phyloP scores from a whole-genome alignment of 2,113 vertebrate genomes.

The Syngnathus floridae region DNA sequence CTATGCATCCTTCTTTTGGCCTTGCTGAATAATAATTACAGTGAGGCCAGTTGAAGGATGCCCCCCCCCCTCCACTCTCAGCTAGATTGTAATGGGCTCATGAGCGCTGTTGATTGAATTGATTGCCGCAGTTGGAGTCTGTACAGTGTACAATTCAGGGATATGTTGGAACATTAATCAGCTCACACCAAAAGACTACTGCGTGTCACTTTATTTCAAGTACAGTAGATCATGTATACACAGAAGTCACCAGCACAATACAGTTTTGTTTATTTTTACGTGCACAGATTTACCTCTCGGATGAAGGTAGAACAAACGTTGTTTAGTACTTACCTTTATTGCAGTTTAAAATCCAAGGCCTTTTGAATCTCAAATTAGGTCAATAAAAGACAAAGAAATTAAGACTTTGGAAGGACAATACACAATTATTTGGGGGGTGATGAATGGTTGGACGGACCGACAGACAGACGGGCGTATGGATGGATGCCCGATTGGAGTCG shows the following conservation, averaged over 20 bases:
- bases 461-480: too few relatives aligned
- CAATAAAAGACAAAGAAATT: background rate
- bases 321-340: background rate
- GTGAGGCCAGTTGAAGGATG: slow-evolving; percentile 57
- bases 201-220: slow-evolving; percentile 50
- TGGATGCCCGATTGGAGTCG: too few relatives aligned
- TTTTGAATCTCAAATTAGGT: background rate
- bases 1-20: slow-evolving; percentile 30
- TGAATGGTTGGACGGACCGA: too few relatives aligned
- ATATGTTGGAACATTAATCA: slow-evolving; percentile 62
- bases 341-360: background rate
- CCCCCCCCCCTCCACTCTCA: slow-evolving; percentile 55
- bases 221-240: slow-evolving; percentile 38
- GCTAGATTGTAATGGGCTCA: slow-evolving; percentile 68
- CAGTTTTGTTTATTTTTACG: background rate
- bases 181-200: slow-evolving; percentile 41
- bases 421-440: background rate
- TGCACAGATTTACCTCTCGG: background rate
- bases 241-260: background rate
- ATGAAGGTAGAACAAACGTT: background rate
- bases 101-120: slow-evolving; percentile 69
- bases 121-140: slow-evolving; percentile 68
- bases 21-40: slow-evolving; percentile 60
- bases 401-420: background rate
- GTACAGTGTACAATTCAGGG: slow-evolving; percentile 48